Percentiles rank a stretch among this genome's conserved stretches.
Conservation (phyloP, 2,113 vertebrate genomes). For the Pimephales promelas region DNA sequence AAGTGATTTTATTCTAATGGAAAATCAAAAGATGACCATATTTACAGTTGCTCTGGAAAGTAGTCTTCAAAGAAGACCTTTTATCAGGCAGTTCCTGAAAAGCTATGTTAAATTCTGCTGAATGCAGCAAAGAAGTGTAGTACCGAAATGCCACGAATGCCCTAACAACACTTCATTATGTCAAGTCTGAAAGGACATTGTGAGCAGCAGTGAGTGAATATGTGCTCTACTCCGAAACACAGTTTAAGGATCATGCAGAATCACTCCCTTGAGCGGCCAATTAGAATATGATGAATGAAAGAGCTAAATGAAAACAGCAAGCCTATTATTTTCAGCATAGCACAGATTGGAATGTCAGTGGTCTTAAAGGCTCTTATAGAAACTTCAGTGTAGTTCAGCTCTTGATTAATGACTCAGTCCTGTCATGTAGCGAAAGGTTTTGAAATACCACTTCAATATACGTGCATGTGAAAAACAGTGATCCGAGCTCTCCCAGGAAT, state of each 20-base stretch:
- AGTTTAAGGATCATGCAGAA: conserved; percentile 41
- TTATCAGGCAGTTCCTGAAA: not conserved
- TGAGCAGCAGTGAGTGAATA: conserved; percentile 22
- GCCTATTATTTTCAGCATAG: conserved; percentile 36
- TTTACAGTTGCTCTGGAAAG: not conserved
- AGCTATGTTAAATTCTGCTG: not conserved
- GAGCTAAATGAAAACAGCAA: conserved; percentile 47
- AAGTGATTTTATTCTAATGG: too few relatives aligned
- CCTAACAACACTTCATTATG: conserved; percentile 44
- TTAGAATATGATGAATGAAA: conserved; percentile 47
- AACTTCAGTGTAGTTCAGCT: conserved; percentile 20
- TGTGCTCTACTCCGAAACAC: conserved; percentile 15
- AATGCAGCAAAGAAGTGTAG: not conserved
- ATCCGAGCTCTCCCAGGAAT: conserved; percentile 28
- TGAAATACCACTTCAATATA: conserved; percentile 37
- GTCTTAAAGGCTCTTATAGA: conserved; percentile 27
- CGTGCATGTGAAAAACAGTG: conserved; percentile 7
- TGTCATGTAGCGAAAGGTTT: conserved; percentile 40
- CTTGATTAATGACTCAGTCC: conserved; percentile 45
- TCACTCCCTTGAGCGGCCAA: conserved; percentile 21
- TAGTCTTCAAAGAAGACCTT: not conserved
- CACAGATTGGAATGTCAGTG: conserved; percentile 48
- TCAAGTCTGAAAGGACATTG: conserved; percentile 31
- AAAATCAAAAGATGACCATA: not conserved
- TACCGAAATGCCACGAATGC: not conserved